These are phyloP conservation scores for Leptocoma aspasia DNA, from an alignment of 2,113 vertebrate species.

Conservation along the genomic window DNA sequence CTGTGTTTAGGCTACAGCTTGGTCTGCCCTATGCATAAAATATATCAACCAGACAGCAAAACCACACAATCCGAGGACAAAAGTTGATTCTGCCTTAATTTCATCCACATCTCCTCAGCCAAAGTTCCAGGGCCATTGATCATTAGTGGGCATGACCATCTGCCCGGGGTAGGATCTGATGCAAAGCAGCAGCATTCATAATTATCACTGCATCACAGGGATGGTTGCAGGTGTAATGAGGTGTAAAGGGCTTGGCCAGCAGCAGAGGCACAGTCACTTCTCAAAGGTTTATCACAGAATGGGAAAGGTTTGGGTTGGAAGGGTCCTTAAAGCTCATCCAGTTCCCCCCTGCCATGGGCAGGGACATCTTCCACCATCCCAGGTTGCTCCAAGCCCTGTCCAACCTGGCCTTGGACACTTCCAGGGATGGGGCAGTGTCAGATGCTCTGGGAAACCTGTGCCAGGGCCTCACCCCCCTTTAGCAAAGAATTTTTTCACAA, in stretches of 20 bases:
- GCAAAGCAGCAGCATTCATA: neutral
- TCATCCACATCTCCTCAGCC: neutral
- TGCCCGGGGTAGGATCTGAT: neutral
- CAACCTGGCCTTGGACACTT: neutral
- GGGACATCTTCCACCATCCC: neutral
- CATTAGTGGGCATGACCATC: neutral
- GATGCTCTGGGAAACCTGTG: neutral
- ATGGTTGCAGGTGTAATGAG: neutral
- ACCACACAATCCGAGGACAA: neutral
- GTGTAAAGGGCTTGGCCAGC: neutral
- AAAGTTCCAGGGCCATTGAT: neutral
- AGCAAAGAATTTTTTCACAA: neutral
- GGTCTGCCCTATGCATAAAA: neutral
- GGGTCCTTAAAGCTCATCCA: neutral
- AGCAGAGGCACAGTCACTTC: neutral
- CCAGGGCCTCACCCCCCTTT: neutral
- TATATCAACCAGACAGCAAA: neutral
- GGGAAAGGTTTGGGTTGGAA: neutral
- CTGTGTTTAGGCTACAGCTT: neutral
- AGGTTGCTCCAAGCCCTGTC: rapidly evolving
- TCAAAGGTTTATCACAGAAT: neutral
- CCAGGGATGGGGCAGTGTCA: rapidly evolving
- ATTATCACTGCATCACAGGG: neutral
- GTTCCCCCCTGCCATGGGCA: neutral
- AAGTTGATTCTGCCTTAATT: neutral